These are phyloP conservation scores for Parauchenoglanis ngamensis DNA, from an alignment of 2,797 vertebrate genomes.

Conservation along the genomic window DNA sequence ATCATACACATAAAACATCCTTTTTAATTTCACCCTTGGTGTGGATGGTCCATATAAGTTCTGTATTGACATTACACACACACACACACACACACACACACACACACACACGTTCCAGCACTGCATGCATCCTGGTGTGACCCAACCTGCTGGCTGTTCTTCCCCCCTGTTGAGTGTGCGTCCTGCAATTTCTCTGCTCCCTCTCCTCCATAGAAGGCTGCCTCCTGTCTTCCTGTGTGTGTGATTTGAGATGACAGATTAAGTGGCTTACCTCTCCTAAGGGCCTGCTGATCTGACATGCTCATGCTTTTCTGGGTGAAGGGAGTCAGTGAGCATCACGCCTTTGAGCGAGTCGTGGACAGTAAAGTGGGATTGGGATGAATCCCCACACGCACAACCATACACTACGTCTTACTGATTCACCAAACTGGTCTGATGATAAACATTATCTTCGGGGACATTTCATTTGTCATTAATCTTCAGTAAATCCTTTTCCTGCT, in stretches of 20 bases:
- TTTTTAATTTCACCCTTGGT: not conserved
- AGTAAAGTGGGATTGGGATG: not conserved
- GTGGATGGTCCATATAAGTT: not conserved
- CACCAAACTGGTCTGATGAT: not conserved
- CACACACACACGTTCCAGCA: not conserved
- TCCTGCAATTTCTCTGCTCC: conserved; percentile 19
- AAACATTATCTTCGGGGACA: not conserved
- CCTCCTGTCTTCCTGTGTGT: conserved; percentile 66
- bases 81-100: not conserved
- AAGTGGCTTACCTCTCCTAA: conserved; percentile 72
- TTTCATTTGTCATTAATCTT: not conserved
- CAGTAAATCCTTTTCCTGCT: not conserved
- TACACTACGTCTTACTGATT: not conserved
- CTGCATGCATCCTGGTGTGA: conserved; percentile 17
- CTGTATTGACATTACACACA: not conserved
- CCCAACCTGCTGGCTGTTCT: not conserved
- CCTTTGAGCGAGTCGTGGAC: not conserved
- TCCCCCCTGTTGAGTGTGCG: not conserved
- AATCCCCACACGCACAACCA: not conserved
- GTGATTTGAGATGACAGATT: conserved; percentile 76
- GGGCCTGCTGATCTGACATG: conserved; percentile 59
- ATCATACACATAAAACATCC: not conserved
- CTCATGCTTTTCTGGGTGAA: conserved; percentile 38
- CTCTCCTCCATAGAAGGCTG: conserved; percentile 44
- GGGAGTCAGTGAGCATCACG: not conserved